Percentiles rank a stretch among this genome's conserved stretches.
Conservation (phyloP, 2,113 vertebrate species). For the Entomyzon cyanotis region DNA sequence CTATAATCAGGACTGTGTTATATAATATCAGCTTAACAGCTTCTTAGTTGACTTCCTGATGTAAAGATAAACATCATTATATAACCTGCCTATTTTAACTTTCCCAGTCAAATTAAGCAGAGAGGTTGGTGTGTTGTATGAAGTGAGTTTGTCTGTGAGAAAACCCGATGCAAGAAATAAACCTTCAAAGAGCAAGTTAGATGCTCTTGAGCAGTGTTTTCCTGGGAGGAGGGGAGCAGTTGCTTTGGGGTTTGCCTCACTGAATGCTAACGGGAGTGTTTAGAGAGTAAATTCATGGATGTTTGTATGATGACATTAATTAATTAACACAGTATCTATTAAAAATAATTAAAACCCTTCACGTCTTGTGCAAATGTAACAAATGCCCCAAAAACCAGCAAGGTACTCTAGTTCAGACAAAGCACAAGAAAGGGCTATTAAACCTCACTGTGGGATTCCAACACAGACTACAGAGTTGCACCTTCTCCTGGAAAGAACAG, state of each 20-base stretch:
- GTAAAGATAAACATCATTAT: constrained; percentile 66
- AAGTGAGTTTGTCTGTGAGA: not conserved
- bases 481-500: not conserved
- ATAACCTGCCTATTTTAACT: constrained; percentile 55
- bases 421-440: not conserved
- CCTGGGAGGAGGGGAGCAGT: not conserved
- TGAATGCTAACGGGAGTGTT: not conserved
- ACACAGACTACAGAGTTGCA: not conserved
- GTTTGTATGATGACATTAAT: not conserved
- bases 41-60: constrained; percentile 61
- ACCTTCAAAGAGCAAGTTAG: accelerated
- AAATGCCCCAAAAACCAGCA: not conserved
- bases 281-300: not conserved
- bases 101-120: constrained; percentile 41
- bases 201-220: not conserved
- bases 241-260: not conserved
- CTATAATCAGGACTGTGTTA: constrained; percentile 36
- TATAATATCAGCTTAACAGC: constrained; percentile 60
- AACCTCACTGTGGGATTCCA: not conserved
- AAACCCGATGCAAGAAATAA: not conserved
- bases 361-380: not conserved
- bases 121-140: not conserved
- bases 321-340: not conserved
- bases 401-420: not conserved
- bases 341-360: not conserved